Evolutionary conservation across 2,888 invertebrate genomes (phyloP), one percentile per base, ranked within the genome.

Genomic region (Carpatolechia fugitivella): DNA sequence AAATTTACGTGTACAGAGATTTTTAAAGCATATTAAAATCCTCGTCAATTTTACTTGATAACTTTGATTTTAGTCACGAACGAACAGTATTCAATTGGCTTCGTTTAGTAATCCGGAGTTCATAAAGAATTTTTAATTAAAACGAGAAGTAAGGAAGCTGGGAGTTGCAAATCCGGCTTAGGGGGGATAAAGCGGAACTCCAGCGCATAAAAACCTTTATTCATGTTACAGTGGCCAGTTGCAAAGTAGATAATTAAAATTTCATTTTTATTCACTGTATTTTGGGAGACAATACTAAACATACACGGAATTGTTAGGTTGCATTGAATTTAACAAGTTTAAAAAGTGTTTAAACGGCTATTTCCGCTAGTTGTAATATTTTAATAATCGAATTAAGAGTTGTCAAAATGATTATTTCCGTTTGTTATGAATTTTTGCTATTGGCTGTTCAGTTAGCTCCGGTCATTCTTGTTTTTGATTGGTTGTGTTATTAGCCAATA

Each of bases 161-260:
- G 68, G 74, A 83, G 81, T 80, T 81, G 85, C 85, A 83, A 86
- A 87, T 85, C 85, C 83, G 79, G 80, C 79, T 84, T 80, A 82
- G 74, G 74, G 66, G 64, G 76, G 76, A 80, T 81, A 80, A 80
- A 78, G 74, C 73, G 72, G 75, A 83, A 84, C 73, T 82, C 82
- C 81, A 66, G 66, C 71, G 67, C 64, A 69, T 66, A 69, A 78
- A 72, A 78, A 81, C 70, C 76, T 75, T 74, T 81, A 82, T 81
- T 80, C 80, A 82, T 80, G 70, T 71, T 71, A 44, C 51, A 55
- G 54, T 54, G 53, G 58, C 52, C 56, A 60, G 60, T 61, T 63
- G 62, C 58, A 63, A 69, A 69, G 64, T 63, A 60, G 60, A 64
- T 66, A 68, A 68, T 69, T 68, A 18, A 49, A 7, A 6, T 29